phyloP scores from a whole-genome alignment of 1,140 invertebrate species.

The Penaeus vannamei region DNA sequence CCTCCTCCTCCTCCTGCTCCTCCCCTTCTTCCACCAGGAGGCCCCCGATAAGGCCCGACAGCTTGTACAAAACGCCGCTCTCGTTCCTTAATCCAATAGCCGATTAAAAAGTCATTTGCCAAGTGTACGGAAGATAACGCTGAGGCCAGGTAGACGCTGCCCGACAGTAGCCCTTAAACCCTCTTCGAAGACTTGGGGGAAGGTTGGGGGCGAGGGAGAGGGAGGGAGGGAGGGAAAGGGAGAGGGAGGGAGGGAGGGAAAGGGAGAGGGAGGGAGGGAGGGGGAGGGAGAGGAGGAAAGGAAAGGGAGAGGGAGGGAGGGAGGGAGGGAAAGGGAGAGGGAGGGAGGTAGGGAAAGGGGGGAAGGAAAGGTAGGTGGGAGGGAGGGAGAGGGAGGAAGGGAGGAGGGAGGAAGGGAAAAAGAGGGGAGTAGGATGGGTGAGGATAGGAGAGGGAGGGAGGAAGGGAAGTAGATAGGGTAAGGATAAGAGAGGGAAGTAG shows the following conservation, averaged over 20 bases:
- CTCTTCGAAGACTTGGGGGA: not conserved
- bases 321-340: not conserved
- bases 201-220: not conserved
- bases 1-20: too few relatives aligned
- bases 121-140: constrained; percentile 38
- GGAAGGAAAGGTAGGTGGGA: not conserved
- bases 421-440: not conserved
- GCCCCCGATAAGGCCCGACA: constrained; percentile 6
- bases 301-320: not conserved
- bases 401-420: not conserved
- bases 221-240: too few relatives aligned
- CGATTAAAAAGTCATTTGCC: constrained; percentile 53
- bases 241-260: too few relatives aligned
- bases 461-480: not conserved
- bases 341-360: too few relatives aligned
- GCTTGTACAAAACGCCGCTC: constrained; percentile 34
- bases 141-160: not conserved
- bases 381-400: not conserved
- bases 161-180: not conserved
- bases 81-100: constrained; percentile 42
- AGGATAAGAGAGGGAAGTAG: not conserved
- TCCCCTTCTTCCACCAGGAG: too few relatives aligned
- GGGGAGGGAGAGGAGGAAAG: too few relatives aligned
- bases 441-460: not conserved
- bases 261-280: not conserved